Evolutionary conservation across 2,113 vertebrate genomes (phyloP).

Genomic region (Menura novaehollandiae): DNA sequence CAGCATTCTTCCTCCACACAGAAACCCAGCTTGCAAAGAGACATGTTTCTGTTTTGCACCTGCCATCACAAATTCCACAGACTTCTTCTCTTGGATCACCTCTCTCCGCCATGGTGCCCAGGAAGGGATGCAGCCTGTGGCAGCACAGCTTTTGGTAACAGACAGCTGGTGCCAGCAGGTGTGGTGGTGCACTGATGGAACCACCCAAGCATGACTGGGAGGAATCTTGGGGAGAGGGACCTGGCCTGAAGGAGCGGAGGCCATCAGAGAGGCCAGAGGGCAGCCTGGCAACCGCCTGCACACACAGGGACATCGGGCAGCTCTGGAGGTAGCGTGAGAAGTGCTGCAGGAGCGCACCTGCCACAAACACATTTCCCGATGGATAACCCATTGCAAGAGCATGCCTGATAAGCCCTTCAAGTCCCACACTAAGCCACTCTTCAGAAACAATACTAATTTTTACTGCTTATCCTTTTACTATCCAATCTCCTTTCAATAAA

Average conservation of each 20-base stretch:
- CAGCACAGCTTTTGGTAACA: neutral
- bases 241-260: neutral
- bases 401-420: neutral
- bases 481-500: neutral
- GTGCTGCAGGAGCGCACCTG: neutral
- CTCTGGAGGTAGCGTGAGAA: neutral
- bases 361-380: accelerated
- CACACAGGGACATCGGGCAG: accelerated
- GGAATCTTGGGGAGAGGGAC: neutral
- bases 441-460: neutral
- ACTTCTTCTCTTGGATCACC: neutral
- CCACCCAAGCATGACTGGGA: neutral
- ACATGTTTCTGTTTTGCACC: neutral
- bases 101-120: neutral
- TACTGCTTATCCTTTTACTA: neutral
- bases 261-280: neutral
- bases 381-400: neutral
- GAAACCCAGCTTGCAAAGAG: neutral
- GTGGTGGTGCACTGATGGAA: neutral
- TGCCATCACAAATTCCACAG: neutral
- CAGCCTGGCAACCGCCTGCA: neutral
- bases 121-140: neutral
- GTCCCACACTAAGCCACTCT: neutral
- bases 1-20: neutral
- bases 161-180: neutral